Evolutionary conservation across 2,888 invertebrate genomes (phyloP).

Genomic region (Hyposoter dolosus): DNA sequence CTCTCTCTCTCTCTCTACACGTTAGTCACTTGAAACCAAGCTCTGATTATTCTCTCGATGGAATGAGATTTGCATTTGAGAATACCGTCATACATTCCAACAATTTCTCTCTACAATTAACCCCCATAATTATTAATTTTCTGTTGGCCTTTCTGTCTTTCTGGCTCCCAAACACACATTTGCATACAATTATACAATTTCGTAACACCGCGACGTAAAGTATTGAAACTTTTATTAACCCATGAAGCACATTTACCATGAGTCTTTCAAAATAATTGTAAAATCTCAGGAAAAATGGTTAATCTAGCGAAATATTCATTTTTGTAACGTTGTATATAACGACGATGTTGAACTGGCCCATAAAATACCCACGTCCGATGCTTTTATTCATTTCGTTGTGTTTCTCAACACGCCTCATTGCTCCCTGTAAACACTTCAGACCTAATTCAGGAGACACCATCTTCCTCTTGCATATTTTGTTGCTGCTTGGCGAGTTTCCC

Average conservation of each 20-base stretch:
- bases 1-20: neutral
- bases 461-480: neutral
- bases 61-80: slow-evolving; percentile 61
- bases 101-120: slow-evolving; percentile 34
- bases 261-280: neutral
- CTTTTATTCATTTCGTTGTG: neutral
- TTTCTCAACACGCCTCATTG: neutral
- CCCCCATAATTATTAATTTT: slow-evolving; percentile 63
- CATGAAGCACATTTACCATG: neutral
- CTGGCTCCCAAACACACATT: neutral
- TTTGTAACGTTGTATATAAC: too few species aligned
- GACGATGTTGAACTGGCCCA: neutral
- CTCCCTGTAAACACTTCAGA: neutral
- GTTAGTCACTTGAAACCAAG: slow-evolving; percentile 27
- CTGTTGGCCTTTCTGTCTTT: slow-evolving; percentile 23
- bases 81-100: slow-evolving; percentile 30
- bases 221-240: neutral
- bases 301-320: neutral
- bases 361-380: neutral
- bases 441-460: neutral
- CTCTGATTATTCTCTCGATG: slow-evolving; percentile 39
- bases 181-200: neutral
- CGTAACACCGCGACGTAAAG: neutral
- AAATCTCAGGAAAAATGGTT: neutral
- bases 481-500: slow-evolving; percentile 10